Percentiles rank a stretch among this genome's conserved stretches.
These are phyloP conservation scores for Thunnus thynnus DNA, from an alignment of 2,113 vertebrate species.

Conservation along the genomic window DNA sequence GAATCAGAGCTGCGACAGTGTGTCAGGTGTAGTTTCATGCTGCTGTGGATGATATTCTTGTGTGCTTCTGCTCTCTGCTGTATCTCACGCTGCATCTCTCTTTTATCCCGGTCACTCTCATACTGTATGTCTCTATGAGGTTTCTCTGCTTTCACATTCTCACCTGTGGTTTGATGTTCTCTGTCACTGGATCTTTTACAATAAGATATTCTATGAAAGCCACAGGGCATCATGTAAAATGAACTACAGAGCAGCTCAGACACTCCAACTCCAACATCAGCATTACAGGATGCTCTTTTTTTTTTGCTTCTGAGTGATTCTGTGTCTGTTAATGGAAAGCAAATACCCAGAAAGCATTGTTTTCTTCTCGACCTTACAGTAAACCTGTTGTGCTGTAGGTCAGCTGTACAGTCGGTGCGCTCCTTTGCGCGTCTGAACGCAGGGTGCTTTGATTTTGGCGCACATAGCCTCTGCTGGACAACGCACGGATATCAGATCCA, in stretches of 20 bases:
- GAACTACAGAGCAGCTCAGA: not conserved
- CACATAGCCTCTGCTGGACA: conserved; percentile 34
- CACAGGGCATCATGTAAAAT: not conserved
- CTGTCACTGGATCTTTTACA: not conserved
- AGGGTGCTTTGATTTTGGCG: conserved; percentile 39
- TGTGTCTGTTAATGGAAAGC: conserved; percentile 18
- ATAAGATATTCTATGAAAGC: not conserved
- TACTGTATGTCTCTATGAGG: not conserved
- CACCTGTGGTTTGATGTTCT: not conserved
- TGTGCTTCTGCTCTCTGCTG: not conserved
- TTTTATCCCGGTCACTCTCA: not conserved
- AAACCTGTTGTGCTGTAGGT: conserved; percentile 49
- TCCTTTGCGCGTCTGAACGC: conserved; percentile 22
- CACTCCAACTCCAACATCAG: not conserved
- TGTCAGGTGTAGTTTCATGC: not conserved
- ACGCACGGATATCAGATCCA: not conserved
- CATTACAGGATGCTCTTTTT: conserved; percentile 3
- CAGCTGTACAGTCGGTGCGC: conserved; percentile 9
- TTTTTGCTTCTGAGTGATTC: not conserved
- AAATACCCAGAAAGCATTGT: not conserved
- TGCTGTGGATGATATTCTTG: not conserved
- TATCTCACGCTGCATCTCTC: conserved; percentile 1
- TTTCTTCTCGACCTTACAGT: not conserved
- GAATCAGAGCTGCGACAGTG: conserved; percentile 23
- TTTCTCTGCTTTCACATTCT: not conserved